phyloP scores from a whole-genome alignment of 2,888 invertebrate species.

The Torymus texanus region DNA sequence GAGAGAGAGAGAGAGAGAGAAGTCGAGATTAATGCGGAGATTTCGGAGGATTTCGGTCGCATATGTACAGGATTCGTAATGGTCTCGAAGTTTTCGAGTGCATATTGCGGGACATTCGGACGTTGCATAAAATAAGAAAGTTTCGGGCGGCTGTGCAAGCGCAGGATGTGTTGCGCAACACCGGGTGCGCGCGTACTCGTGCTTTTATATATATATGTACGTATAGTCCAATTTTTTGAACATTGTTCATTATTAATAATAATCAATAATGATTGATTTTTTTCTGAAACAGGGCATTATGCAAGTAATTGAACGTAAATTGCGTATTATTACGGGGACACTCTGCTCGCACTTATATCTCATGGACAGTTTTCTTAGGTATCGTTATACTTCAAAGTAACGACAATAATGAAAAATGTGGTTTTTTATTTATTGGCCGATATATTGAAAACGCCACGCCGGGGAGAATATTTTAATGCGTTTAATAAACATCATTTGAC shows the following conservation, averaged over 20 bases:
- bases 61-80: not conserved
- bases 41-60: not conserved
- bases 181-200: too few relatives aligned
- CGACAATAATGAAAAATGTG: conserved; percentile 9
- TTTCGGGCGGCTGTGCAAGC: not conserved
- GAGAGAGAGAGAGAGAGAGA: too few relatives aligned
- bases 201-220: too few relatives aligned
- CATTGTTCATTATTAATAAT: conserved; percentile 41
- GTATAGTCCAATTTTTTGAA: conserved; percentile 11
- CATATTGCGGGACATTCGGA: too few relatives aligned
- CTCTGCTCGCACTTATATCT: not conserved
- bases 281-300: conserved; percentile 6
- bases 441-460: not conserved
- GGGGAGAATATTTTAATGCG: too few relatives aligned
- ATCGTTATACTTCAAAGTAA: conserved; percentile 24
- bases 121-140: conserved; percentile 43
- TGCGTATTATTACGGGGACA: conserved; percentile 25
- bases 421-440: conserved; percentile 22
- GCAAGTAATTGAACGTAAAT: conserved; percentile 34
- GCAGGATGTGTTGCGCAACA: not conserved
- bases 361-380: not conserved
- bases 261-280: conserved; percentile 38
- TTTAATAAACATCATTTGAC: too few relatives aligned
- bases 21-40: conserved; percentile 16
- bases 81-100: too few relatives aligned